Conservation (phyloP, 2,888 invertebrate species). For the Perdita meconis region DNA sequence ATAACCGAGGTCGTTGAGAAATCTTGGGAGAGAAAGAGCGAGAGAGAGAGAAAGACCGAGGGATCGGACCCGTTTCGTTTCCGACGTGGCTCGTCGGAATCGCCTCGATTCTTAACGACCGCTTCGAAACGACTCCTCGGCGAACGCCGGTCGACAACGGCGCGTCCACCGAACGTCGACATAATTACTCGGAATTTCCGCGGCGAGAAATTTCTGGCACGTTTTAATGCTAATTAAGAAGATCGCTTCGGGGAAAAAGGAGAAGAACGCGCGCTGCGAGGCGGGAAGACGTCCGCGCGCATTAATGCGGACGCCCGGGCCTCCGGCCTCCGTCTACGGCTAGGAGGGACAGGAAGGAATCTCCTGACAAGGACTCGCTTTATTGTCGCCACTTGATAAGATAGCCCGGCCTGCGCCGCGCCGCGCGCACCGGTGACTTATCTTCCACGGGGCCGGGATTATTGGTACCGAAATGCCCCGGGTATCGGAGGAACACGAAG, state of each 20-base stretch:
- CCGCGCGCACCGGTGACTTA: slow-evolving; percentile 44
- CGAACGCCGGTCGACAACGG: background rate
- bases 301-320: slow-evolving; percentile 49
- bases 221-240: slow-evolving; percentile 58
- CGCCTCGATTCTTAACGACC: too few species aligned
- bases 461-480: slow-evolving; percentile 55
- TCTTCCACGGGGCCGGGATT: slow-evolving; percentile 50
- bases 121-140: too few species aligned
- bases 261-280: background rate
- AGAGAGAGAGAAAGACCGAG: too few species aligned
- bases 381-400: slow-evolving; percentile 56
- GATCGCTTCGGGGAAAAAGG: slow-evolving; percentile 12
- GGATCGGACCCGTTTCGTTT: too few species aligned
- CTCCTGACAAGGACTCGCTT: slow-evolving; percentile 33
- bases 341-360: slow-evolving; percentile 6
- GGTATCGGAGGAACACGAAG: slow-evolving; percentile 42
- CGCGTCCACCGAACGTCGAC: slow-evolving; percentile 8
- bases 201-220: slow-evolving; percentile 50
- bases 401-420: slow-evolving; percentile 27
- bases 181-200: slow-evolving; percentile 45
- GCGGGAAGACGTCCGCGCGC: slow-evolving; percentile 32
- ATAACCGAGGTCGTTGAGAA: background rate
- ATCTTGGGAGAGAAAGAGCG: too few species aligned
- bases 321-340: slow-evolving; percentile 4
- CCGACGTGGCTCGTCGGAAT: too few species aligned